Evolutionary conservation across 92 coral and sea anemone genomes (phyloP).

Genomic region (Heteractis magnifica): DNA sequence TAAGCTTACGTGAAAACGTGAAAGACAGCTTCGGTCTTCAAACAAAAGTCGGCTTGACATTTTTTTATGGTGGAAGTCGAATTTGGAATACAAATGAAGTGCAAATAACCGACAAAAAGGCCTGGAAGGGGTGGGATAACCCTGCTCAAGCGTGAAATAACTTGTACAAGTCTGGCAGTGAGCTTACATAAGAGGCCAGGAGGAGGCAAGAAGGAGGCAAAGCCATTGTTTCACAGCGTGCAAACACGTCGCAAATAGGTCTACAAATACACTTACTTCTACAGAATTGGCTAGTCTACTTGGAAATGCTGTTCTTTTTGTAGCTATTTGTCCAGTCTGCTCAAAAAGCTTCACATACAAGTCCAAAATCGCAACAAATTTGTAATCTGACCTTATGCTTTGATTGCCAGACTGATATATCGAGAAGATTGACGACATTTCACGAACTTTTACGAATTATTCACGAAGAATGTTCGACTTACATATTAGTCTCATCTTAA

Average conservation of each 20-base stretch:
- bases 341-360: neutral
- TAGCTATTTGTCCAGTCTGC: constrained; percentile 6
- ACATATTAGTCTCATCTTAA: neutral
- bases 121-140: no score
- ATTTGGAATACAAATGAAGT: no score
- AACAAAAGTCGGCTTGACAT: no score
- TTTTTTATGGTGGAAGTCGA: no score
- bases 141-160: no score
- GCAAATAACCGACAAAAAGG: no score
- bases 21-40: no score
- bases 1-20: no score
- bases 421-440: neutral
- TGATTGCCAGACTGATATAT: neutral
- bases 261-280: neutral
- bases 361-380: neutral
- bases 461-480: neutral
- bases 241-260: neutral
- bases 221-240: neutral
- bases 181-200: no score
- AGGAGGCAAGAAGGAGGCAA: no score
- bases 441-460: neutral
- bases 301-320: neutral
- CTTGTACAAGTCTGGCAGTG: no score
- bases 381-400: neutral
- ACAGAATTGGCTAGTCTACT: neutral